Base-by-base conservation (phyloP, 2,113 vertebrate species). In the Cricetomys ansorgei region DNA sequence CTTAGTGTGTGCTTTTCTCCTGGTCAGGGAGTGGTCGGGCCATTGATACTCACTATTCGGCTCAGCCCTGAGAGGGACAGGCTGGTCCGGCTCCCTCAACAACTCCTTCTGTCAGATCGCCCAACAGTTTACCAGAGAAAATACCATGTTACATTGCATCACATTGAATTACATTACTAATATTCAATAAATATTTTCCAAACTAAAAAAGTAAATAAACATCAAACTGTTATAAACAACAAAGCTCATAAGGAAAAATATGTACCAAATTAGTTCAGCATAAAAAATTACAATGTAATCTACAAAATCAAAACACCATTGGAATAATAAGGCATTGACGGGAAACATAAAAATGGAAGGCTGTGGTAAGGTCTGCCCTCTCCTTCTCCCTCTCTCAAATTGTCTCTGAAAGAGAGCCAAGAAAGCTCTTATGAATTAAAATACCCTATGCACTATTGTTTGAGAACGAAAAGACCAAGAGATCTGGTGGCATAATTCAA, bases 351-450 rank as follows among this genome's bases (percentile, higher is more conserved):
- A 9, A 45, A 88, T 50, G 31, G 34, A 55, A 10, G 12, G 0
- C 1, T 45, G 3, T 59, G 50, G 8, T 29, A 4, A 45, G 9
- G 13, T 19, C 2, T 13, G 31, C 2, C 6, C 40, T 27, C 2
- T 4, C 43, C 23, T 6, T 37, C 5, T 59, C 29, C 55, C 4
- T 29, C 0, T 53, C 48, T 59, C 15, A 6, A 23, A 40, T 15
- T n/a, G 0, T 29, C 7, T 29, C 48, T 10, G 11, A 72, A 53
- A 62, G 19, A 16, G 19, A 89, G 1, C n/a, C 5, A 48, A 50
- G 31, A 45, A 62, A 29, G 3, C 9, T 17, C 31, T n/a, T 76
- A 17, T 19, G 13, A 34, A 77, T 15, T 0, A 77, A 65, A 25
- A 65, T 48, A 6, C 27, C 43, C 11, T 37, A 17, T 45, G 15